phyloP scores from a whole-genome alignment of 1,140 invertebrate genomes.

The Solenopsis invicta region DNA sequence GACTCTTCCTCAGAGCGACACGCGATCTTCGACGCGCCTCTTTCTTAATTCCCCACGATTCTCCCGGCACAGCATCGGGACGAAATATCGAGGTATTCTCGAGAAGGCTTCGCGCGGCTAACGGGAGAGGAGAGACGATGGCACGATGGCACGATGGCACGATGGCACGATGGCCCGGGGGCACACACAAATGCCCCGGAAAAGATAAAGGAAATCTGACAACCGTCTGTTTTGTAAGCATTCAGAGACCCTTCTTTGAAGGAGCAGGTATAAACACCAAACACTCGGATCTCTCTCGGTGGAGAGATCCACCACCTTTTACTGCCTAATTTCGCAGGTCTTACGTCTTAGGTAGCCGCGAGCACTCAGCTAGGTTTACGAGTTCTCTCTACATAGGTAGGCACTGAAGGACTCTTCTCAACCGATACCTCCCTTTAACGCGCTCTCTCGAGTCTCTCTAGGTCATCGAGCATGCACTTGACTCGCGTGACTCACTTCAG shows the following conservation, averaged over 20 bases:
- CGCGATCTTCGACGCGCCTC: slow-evolving; percentile 35
- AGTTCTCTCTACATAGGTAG: slow-evolving; percentile 19
- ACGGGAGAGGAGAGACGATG: slow-evolving; percentile 57
- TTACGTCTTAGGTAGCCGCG: slow-evolving; percentile 64
- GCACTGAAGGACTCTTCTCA: slow-evolving; percentile 22
- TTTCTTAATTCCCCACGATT: slow-evolving; percentile 13
- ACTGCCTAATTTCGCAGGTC: slow-evolving; percentile 77
- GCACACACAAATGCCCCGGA: slow-evolving; percentile 82
- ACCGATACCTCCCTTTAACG: slow-evolving; percentile 23
- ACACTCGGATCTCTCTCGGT: slow-evolving; percentile 67
- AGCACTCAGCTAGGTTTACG: slow-evolving; percentile 51
- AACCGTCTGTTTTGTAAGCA: slow-evolving; percentile 85
- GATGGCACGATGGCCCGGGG: no score
- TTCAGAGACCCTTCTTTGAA: slow-evolving; percentile 72
- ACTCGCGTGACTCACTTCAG: slow-evolving; percentile 21
- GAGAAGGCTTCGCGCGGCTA: slow-evolving; percentile 44
- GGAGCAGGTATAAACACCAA: slow-evolving; percentile 83
- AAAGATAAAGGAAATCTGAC: slow-evolving; percentile 87
- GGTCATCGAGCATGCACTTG: slow-evolving; percentile 42
- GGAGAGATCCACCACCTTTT: slow-evolving; percentile 75
- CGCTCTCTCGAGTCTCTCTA: slow-evolving; percentile 33
- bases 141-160: no score
- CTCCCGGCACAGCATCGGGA: neutral
- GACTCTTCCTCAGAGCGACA: slow-evolving; percentile 49
- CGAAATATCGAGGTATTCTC: slow-evolving; percentile 57